A percentile compares a stretch with the other conserved stretches of the same genome.
Conservation (phyloP, 2,113 vertebrate genomes). For the Rostratula benghalensis region DNA sequence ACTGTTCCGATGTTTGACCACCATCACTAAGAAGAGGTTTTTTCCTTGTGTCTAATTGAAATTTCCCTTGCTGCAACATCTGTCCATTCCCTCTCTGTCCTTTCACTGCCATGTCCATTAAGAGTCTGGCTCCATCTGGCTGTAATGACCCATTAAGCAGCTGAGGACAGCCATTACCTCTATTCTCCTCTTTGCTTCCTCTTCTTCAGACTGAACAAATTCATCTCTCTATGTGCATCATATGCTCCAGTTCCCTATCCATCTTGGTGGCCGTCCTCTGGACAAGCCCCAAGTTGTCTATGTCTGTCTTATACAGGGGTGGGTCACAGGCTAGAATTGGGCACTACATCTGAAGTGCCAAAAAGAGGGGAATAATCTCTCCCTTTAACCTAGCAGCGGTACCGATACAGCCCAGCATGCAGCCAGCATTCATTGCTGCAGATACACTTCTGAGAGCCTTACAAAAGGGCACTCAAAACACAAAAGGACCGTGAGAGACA, state of each 20-base stretch:
- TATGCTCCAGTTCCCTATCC: neutral
- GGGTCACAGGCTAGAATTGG: neutral
- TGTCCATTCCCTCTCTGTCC: neutral
- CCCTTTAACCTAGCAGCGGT: neutral
- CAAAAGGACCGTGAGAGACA: neutral
- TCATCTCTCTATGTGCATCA: neutral
- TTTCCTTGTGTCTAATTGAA: slow-evolving; percentile 1
- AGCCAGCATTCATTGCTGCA: neutral
- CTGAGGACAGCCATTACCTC: slow-evolving; percentile 19
- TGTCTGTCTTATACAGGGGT: neutral
- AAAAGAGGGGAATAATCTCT: neutral
- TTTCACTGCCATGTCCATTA: slow-evolving; percentile 3
- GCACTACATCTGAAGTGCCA: neutral
- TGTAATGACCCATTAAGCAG: slow-evolving; percentile 37
- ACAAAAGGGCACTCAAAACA: neutral
- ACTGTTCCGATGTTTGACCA: neutral
- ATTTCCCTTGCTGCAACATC: slow-evolving; percentile 1
- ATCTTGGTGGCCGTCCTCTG: neutral
- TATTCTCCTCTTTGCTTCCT: neutral
- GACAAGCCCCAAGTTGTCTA: neutral
- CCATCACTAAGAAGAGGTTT: neutral
- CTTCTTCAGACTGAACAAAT: neutral
- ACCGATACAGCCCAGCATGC: neutral
- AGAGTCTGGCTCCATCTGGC: slow-evolving; percentile 6
- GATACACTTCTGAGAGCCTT: neutral